Evolutionary conservation across 2,113 vertebrate genomes (phyloP).

Genomic region (Hiodon tergisus): DNA sequence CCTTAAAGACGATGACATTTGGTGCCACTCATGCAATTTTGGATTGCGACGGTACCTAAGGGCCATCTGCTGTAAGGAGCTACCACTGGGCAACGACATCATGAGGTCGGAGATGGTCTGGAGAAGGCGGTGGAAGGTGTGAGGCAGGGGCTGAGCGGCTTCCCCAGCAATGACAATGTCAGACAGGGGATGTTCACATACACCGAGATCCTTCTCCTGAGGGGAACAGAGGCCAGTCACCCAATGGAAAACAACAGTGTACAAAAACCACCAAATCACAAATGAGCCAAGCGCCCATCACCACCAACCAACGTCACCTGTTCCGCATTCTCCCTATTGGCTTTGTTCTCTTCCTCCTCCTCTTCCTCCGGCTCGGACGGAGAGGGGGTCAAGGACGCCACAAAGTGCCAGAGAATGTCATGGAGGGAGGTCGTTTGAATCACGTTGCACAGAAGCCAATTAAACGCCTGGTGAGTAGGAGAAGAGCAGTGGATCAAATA

Average conservation of each 20-base stretch:
- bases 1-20: background rate
- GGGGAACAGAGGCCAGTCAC: constrained; percentile 7
- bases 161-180: constrained; percentile 98
- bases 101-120: constrained; percentile 99
- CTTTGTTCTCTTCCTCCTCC: constrained; percentile 90
- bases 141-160: constrained; percentile 91
- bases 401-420: constrained; percentile 98
- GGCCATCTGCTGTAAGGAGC: constrained; percentile 96
- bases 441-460: constrained; percentile 97
- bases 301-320: constrained; percentile 60
- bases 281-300: background rate
- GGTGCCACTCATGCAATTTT: background rate
- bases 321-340: constrained; percentile 86
- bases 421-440: constrained; percentile 97
- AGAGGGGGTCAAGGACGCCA: constrained; percentile 91
- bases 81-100: constrained; percentile 97
- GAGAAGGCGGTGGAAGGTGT: constrained; percentile 94
- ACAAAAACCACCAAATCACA: background rate
- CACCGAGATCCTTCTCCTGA: constrained; percentile 90
- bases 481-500: constrained; percentile 24
- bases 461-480: constrained; percentile 77
- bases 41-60: constrained; percentile 66
- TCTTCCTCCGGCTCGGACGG: constrained; percentile 91
- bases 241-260: background rate
- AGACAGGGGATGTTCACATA: constrained; percentile 94